Percentiles rank a stretch among this genome's conserved stretches.
phyloP scores from a whole-genome alignment of 2,888 invertebrate species.

The Agrochola macilenta region DNA sequence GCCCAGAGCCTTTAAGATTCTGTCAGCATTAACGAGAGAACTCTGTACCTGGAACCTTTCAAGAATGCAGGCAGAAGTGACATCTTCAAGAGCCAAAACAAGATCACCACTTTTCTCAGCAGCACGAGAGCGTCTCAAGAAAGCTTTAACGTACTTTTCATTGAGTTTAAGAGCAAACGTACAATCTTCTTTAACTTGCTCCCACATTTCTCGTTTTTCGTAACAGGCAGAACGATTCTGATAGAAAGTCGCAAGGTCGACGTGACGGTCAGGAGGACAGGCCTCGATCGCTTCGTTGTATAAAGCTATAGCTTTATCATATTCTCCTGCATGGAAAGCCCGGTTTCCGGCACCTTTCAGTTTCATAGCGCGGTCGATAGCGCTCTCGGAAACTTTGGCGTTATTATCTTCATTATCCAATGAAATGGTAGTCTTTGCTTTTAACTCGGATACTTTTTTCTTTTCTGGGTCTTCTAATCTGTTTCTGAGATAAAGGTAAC shows the following conservation, averaged over 20 bases:
- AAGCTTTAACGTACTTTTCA: slow-evolving; percentile 96
- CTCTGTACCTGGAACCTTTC: slow-evolving; percentile 96
- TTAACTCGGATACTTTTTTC: slow-evolving; percentile 88
- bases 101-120: slow-evolving; percentile 95
- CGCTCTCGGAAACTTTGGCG: slow-evolving; percentile 88
- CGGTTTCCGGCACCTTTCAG: slow-evolving; percentile 97
- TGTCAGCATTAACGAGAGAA: slow-evolving; percentile 96
- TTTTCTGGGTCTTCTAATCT: slow-evolving; percentile 89
- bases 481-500: slow-evolving; percentile 94
- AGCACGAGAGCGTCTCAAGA: slow-evolving; percentile 95
- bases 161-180: slow-evolving; percentile 95
- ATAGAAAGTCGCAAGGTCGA: slow-evolving; percentile 97
- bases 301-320: slow-evolving; percentile 96
- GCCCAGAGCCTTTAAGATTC: slow-evolving; percentile 96
- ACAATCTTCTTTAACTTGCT: slow-evolving; percentile 96
- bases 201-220: slow-evolving; percentile 96
- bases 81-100: slow-evolving; percentile 96
- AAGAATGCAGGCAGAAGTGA: slow-evolving; percentile 97
- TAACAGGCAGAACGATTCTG: slow-evolving; percentile 99
- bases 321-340: slow-evolving; percentile 96
- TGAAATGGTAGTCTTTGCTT: slow-evolving; percentile 91
- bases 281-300: slow-evolving; percentile 98
- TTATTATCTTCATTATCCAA: slow-evolving; percentile 90
- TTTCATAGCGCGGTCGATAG: slow-evolving; percentile 93
- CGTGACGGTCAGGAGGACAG: slow-evolving; percentile 93